phyloP scores from a whole-genome alignment of 2,797 vertebrate genomes.

The Ctenopoma kingsleyae region DNA sequence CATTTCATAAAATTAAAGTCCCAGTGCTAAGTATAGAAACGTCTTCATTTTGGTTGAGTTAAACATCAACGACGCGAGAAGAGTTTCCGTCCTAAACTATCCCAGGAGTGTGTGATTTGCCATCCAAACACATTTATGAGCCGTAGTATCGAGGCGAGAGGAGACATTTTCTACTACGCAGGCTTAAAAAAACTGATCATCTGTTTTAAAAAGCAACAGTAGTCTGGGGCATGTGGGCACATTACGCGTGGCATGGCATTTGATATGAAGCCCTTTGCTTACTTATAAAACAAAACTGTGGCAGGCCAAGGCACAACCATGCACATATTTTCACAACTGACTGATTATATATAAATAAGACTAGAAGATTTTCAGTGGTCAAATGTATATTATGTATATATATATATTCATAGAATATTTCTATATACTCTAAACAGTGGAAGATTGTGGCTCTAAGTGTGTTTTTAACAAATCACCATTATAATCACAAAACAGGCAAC shows the following conservation, averaged over 20 bases:
- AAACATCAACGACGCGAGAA: background rate
- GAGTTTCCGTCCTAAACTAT: background rate
- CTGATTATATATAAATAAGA: background rate
- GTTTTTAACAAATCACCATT: background rate
- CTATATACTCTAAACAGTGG: background rate
- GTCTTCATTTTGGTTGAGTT: background rate
- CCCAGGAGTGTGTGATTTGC: background rate
- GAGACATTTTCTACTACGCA: background rate
- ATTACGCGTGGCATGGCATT: conserved; percentile 40
- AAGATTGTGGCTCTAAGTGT: background rate
- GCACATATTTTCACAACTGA: background rate
- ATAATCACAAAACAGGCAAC: background rate
- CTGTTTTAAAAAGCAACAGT: conserved; percentile 7
- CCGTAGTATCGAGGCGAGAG: background rate
- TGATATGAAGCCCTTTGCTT: background rate
- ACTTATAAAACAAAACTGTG: conserved; percentile 16
- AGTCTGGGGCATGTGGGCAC: conserved; percentile 29
- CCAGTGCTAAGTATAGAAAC: conserved; percentile 32
- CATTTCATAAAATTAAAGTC: conserved; percentile 44
- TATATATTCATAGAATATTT: background rate
- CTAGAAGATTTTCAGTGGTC: background rate
- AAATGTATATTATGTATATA: conserved; percentile 1
- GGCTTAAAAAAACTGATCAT: conserved; percentile 26
- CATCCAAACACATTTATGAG: background rate
- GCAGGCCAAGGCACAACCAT: conserved; percentile 10